Percentiles rank a stretch among this genome's conserved stretches.
These are phyloP conservation scores for Sebastiscus tertius DNA, from an alignment of 2,797 vertebrate genomes.

Conservation along the genomic window DNA sequence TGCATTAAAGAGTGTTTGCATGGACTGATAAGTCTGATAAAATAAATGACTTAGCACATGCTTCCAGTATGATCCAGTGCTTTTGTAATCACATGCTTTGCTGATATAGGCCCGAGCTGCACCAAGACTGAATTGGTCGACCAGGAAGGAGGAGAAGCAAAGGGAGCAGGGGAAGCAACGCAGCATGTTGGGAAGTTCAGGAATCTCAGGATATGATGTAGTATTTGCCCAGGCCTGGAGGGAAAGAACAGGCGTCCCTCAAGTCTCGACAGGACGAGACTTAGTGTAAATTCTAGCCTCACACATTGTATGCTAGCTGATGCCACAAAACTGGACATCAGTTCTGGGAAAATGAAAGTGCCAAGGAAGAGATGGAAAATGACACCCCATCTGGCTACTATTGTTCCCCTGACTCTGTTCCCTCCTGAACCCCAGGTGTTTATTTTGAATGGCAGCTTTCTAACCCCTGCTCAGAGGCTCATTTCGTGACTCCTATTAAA, in stretches of 20 bases:
- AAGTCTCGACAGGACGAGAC: slow-evolving; percentile 19
- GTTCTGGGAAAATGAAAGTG: slow-evolving; percentile 14
- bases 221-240: slow-evolving; percentile 42
- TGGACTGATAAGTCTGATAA: neutral
- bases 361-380: slow-evolving; percentile 37
- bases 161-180: slow-evolving; percentile 26
- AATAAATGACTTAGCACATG: neutral
- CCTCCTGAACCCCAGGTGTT: slow-evolving; percentile 7
- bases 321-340: slow-evolving; percentile 5
- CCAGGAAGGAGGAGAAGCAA: neutral
- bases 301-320: neutral
- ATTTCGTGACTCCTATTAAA: neutral
- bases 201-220: slow-evolving; percentile 66
- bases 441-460: slow-evolving; percentile 27
- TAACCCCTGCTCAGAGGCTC: neutral
- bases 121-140: neutral
- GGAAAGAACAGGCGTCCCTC: slow-evolving; percentile 29
- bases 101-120: neutral
- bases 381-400: slow-evolving; percentile 24
- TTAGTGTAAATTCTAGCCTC: neutral
- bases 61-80: neutral
- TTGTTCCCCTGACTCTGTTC: slow-evolving; percentile 19
- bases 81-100: slow-evolving; percentile 19
- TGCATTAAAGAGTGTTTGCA: neutral
- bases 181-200: slow-evolving; percentile 58